Base-by-base conservation (phyloP, 2,113 vertebrate species). In the Argyrosomus japonicus region DNA sequence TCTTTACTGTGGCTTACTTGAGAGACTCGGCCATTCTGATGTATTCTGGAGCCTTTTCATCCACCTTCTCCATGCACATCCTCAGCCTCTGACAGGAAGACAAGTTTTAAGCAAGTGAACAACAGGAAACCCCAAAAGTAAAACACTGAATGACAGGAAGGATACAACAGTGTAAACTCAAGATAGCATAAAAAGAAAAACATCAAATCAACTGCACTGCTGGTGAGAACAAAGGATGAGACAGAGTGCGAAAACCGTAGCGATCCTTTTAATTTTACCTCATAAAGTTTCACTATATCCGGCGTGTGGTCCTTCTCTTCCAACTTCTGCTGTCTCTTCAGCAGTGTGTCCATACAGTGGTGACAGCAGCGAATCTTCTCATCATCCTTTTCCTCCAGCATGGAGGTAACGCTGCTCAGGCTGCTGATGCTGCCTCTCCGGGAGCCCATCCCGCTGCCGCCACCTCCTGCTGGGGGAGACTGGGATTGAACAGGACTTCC, bases 41-140 rank as follows among this genome's bases (percentile, higher is more conserved):
- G 77, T 99, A 99, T 63, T 98, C 97, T 4, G 98, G 98, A 10
- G 98, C 98, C 82, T 95, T 97, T 92, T 97, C 96, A 69, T 99
- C 97, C 87, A 98, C 97, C 65, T 97, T 98, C 71, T 96, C 97
- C 97, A 99, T 99, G 92, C 96, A 99, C 79, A 96, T 89, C 57
- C 96, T 96, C 60, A 99, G 95, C 95, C 97, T 98, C 98, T 99
- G 93, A 90, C 85, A 92, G 85, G 74, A 90, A 85, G 32, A 89
- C 77, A 83, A 85, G 12, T 43, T 75, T 51, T 10, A 50, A 53
- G 17, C 18, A 75, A 73, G 58, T 76, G 54, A 88, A 81, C 40
- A 65, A 76, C 81, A 89, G 78, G 81, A 86, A 92, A 82, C 27
- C 40, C 65, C 76, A 73, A 43, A 76, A 82, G 29, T 19, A 17